Percentiles rank a stretch among this genome's conserved stretches.
Conservation (phyloP, 2,797 vertebrate species). For the Mus caroli region DNA sequence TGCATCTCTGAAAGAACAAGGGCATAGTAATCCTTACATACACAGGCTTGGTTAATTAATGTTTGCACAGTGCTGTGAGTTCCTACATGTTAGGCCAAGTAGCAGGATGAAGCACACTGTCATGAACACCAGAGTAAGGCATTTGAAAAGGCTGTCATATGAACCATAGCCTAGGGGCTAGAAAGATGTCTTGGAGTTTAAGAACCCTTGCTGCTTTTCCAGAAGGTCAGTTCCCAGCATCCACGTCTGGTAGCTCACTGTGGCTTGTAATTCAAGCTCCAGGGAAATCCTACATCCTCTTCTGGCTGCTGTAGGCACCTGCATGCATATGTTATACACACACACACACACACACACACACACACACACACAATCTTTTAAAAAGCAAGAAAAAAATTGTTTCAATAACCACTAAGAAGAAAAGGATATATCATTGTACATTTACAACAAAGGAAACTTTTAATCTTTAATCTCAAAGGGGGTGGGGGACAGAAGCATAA, state of each 20-base stretch:
- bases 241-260: neutral
- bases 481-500: neutral
- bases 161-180: neutral
- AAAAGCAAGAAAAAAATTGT: neutral
- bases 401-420: slow-evolving; percentile 3
- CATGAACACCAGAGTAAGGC: neutral
- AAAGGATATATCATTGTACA: neutral
- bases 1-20: slow-evolving; percentile 48
- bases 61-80: slow-evolving; percentile 50
- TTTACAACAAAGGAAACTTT: slow-evolving; percentile 28
- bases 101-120: slow-evolving; percentile 22
- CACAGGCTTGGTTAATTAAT: slow-evolving; percentile 69
- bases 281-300: neutral
- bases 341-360: neutral
- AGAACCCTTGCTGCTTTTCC: neutral
- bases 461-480: neutral
- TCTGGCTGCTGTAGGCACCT: neutral
- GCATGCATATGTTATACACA: neutral
- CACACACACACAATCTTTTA: neutral
- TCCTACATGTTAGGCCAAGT: slow-evolving; percentile 44
- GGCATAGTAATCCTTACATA: slow-evolving; percentile 54
- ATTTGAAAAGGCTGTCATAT: slow-evolving; percentile 27
- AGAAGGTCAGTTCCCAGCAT: neutral
- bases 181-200: neutral
- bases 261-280: neutral